Evolutionary conservation across 2,113 vertebrate species (phyloP).

Genomic region (Serinus canaria): DNA sequence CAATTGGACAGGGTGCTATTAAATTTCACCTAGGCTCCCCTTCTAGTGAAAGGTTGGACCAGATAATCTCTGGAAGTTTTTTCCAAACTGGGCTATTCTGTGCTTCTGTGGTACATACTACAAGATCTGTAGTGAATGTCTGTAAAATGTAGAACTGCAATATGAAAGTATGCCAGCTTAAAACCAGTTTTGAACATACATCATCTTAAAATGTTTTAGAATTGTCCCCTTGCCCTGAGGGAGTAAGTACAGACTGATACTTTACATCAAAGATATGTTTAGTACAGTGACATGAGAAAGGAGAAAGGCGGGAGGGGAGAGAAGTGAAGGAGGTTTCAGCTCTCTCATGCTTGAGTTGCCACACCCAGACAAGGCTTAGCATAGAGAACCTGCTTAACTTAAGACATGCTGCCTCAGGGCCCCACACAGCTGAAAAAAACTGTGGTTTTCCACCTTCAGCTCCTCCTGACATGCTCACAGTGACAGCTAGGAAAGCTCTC

Average conservation of each 20-base stretch:
- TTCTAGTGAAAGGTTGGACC: neutral
- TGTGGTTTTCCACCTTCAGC: neutral
- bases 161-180: neutral
- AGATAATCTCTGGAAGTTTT: neutral
- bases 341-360: neutral
- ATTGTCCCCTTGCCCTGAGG: neutral
- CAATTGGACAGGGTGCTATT: neutral
- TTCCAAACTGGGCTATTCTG: neutral
- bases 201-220: neutral
- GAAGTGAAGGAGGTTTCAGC: neutral
- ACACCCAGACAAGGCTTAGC: neutral
- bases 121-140: neutral
- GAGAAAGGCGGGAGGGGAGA: neutral
- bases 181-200: neutral
- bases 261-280: neutral
- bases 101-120: neutral
- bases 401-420: neutral
- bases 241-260: neutral
- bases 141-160: neutral
- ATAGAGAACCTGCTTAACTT: neutral
- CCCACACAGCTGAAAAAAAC: neutral
- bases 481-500: neutral
- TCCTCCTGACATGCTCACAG: neutral
- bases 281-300: neutral
- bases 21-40: neutral